Conservation (phyloP, 2,888 invertebrate genomes). For the Hydroisotoma schaefferi region DNA sequence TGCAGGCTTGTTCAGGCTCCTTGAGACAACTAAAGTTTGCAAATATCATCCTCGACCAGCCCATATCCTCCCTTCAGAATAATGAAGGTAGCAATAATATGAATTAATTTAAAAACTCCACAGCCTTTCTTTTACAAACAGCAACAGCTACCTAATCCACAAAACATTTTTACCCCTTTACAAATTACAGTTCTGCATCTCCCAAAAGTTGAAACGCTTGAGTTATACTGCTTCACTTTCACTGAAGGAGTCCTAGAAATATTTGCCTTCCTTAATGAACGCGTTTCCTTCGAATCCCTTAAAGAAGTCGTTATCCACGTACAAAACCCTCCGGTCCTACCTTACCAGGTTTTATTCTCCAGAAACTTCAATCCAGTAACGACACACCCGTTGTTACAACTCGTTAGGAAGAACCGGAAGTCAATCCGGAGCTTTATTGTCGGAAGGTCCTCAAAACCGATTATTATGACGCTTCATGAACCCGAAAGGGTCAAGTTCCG, state of each 20-base stretch:
- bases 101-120: background rate
- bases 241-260: constrained; percentile 37
- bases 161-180: too few relatives aligned
- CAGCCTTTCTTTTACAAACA: too few relatives aligned
- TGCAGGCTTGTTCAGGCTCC: constrained; percentile 22
- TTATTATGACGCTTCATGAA: background rate
- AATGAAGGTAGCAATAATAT: too few relatives aligned
- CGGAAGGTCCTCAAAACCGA: constrained; percentile 11
- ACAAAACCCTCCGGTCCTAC: constrained; percentile 41
- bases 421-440: constrained; percentile 25
- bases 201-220: constrained; percentile 29
- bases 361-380: constrained; percentile 18
- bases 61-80: constrained; percentile 17
- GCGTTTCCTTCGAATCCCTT: constrained; percentile 30
- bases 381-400: constrained; percentile 28
- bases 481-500: too few relatives aligned
- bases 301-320: constrained; percentile 30
- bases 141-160: too few relatives aligned
- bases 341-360: constrained; percentile 28
- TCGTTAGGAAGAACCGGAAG: constrained; percentile 22
- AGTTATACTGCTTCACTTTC: constrained; percentile 42
- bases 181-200: too few relatives aligned
- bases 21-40: constrained; percentile 30
- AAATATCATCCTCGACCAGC: constrained; percentile 41
- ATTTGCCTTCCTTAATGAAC: constrained; percentile 28